Base-by-base conservation (phyloP, 1,140 invertebrate genomes). In the Globodera ellingtonae region DNA sequence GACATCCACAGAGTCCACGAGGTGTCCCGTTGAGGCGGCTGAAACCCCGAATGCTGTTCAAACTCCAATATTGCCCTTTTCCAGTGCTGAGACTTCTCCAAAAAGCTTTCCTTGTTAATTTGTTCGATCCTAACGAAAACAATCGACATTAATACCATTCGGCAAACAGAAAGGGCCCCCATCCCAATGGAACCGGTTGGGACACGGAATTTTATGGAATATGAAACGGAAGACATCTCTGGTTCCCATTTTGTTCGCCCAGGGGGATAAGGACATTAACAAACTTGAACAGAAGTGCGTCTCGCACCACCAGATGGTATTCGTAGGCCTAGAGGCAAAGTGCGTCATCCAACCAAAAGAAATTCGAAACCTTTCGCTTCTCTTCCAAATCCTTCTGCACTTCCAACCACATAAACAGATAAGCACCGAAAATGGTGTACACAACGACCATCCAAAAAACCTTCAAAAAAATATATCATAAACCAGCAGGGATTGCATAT, bases 1-100 rank as follows among this genome's bases (percentile, higher is more conserved):
- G 84, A 47, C 78, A 84, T 85, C 84, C 84, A 86, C 66, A 86
- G 85, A 44, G 85, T 86, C 84, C 84, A 85, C 2, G 56, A 66
- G 6, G 84, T 84, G 75, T 86, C 84, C 56, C 84, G 13, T 10
- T 73, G 48, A 24, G 85, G 85, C 67, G 79, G 78, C 59, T 82
- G 78, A 67, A 82, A 66, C 13, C 72, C 85, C 18, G 75, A 66
- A 35, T 80, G 78, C 47, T 66, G 35, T 66, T 86, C 85, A 72
- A 86, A 86, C 75, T 84, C 67, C 74, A 86, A 50, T 21, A 86
- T 82, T 7, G 83, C 83, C n/a, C 79, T 62, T 67, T 76, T 76
- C 75, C 75, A 76, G 9, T 76, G 75, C 8, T 76, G 75, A 21
- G 62, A 21, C 9, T 67, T 76, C 67, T 76, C 75, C 67, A 76